Percentiles rank a stretch among this genome's conserved stretches.
Conservation (phyloP, 2,888 invertebrate genomes). For the Electrophaes corylata region DNA sequence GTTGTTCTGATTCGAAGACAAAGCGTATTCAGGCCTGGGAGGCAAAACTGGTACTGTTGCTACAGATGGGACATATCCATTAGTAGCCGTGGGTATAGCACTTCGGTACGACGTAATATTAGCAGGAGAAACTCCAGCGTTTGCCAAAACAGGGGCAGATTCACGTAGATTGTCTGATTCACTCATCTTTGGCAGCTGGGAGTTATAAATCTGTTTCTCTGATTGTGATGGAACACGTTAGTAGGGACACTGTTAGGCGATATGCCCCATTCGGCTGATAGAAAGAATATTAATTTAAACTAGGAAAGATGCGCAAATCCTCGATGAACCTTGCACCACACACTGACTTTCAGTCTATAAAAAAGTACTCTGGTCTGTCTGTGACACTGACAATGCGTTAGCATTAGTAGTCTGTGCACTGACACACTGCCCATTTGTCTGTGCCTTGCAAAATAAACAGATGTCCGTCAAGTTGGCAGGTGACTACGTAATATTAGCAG, state of each 20-base stretch:
- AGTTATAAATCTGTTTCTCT: constrained; percentile 40
- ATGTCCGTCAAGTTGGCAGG: no score
- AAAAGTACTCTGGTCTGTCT: no score
- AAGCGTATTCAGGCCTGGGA: constrained; percentile 63
- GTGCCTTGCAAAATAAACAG: no score
- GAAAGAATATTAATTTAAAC: constrained; percentile 11
- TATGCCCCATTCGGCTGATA: constrained; percentile 36
- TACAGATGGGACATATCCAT: background rate
- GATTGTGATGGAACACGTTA: constrained; percentile 34
- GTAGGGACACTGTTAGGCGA: constrained; percentile 49
- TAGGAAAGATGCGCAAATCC: background rate
- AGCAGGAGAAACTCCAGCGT: constrained; percentile 47
- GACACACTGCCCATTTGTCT: no score
- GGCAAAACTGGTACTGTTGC: constrained; percentile 55
- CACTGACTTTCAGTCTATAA: no score
- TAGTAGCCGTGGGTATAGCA: constrained; percentile 46
- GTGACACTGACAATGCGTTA: no score
- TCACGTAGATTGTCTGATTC: constrained; percentile 62
- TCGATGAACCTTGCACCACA: constrained; percentile 11
- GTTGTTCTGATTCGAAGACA: constrained; percentile 51
- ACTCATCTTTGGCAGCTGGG: constrained; percentile 55
- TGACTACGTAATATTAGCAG: constrained; percentile 41
- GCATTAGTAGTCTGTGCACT: no score
- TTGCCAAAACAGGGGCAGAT: constrained; percentile 59
- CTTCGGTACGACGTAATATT: constrained; percentile 56